Percentiles rank a stretch among this genome's conserved stretches.
phyloP scores from a whole-genome alignment of 92 coral and sea anemone species.

The Porites rus region DNA sequence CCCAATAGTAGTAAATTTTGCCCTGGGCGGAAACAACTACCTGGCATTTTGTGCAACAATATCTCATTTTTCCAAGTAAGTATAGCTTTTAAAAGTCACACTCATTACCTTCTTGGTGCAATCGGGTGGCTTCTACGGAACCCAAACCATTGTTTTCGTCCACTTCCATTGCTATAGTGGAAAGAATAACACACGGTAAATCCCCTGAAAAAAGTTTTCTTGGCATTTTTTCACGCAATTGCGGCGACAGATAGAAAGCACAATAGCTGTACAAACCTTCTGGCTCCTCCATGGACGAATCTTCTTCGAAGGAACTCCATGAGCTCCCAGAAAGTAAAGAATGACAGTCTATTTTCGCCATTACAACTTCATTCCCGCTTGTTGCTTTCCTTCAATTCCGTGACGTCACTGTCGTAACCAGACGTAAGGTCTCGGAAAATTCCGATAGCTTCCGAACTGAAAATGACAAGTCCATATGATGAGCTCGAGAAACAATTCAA shows the following conservation, averaged over 20 bases:
- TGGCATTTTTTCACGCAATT: conserved; percentile 20
- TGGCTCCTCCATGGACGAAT: conserved; percentile 81
- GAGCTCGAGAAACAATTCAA: conserved; percentile 1
- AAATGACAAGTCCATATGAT: conserved; percentile 74
- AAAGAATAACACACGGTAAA: conserved; percentile 87
- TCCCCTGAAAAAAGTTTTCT: conserved; percentile 66
- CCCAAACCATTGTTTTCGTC: conserved; percentile 98
- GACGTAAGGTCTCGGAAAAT: conserved; percentile 65
- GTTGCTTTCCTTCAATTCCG: conserved; percentile 90
- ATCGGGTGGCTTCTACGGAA: conserved; percentile 94
- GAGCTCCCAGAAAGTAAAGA: conserved; percentile 99
- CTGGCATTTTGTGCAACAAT: conserved; percentile 31
- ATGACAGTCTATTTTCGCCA: conserved; percentile 99
- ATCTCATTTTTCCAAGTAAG: conserved; percentile 33
- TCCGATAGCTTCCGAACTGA: conserved; percentile 78
- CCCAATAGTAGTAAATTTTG: conserved; percentile 28
- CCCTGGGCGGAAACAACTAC: conserved; percentile 48
- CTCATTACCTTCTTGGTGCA: conserved; percentile 87
- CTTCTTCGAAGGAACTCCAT: conserved; percentile 92
- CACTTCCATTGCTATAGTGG: conserved; percentile 92
- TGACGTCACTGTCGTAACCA: conserved; percentile 94
- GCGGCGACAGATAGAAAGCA: conserved; percentile 46
- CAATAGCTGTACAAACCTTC: conserved; percentile 82
- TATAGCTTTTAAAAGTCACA: conserved; percentile 23
- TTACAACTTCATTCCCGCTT: conserved; percentile 97